Evolutionary conservation across 2,888 invertebrate genomes (phyloP), one percentile per base, ranked within the genome.

Genomic region (Seira sanloemensis): DNA sequence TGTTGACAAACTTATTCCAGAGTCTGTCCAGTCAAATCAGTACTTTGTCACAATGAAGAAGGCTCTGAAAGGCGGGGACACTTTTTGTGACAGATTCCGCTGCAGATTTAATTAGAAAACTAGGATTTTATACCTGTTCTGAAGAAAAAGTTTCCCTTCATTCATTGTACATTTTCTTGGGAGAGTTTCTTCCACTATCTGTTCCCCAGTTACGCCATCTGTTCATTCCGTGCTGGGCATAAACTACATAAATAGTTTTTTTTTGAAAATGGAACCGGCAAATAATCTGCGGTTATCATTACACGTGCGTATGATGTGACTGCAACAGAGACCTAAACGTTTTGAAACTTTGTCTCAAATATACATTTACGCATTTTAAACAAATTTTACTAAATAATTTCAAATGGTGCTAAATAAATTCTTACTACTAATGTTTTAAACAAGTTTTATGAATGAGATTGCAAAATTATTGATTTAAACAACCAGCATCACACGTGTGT

Each of bases 41-140:
- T 89, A 89, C 68, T 88, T 85, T 77, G 71, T 85, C 66, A 87
- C 86, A 7, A 54, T 88, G 26, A 86, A 86, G 82, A 87, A 86
- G 50, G 84, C 88, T 12, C 85, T 88, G 2, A 21, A 27, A 5
- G 69, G 85, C 18, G 88, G 88, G 1, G 85, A 88, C 54, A 26
- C 26, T 12, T 73, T 77, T 54, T 88, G 88, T 69, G 86, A 88
- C 62, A 84, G 66, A 58, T 87, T 86, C 65, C 76, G 67, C 21
- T 89, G 89, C 71, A 73, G 69, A 50, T 69, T 84, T 54, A 68
- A 82, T 65, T 79, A 76, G 37, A 72, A n/a, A n/a, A n/a, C n/a
- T n/a, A n/a, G n/a, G n/a, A n/a, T 54, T 23, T 58, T n/a, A 75
- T 16, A 1, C 46, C 4, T 24, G 54, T 50, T 27, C n/a, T 1